A percentile compares a stretch with the other conserved stretches of the same genome.
Conservation (phyloP, 2,797 vertebrate genomes). For the Lepus townsendii region DNA sequence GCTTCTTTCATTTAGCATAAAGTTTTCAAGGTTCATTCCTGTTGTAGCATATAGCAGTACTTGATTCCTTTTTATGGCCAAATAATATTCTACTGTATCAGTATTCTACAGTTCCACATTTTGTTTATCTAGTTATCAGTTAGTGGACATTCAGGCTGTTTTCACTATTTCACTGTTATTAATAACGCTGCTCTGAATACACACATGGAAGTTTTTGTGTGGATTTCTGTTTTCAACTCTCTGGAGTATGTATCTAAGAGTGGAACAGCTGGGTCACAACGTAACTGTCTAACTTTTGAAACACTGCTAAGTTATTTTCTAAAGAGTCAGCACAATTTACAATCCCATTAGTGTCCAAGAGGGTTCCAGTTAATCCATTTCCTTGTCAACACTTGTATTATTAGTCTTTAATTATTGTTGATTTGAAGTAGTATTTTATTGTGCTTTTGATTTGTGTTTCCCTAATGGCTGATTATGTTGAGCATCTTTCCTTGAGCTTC, state of each 20-base stretch:
- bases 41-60: not conserved
- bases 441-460: conserved; percentile 47
- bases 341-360: not conserved
- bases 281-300: conserved; percentile 15
- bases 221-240: not conserved
- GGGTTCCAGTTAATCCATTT: not conserved
- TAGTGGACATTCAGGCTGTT: not conserved
- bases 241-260: not conserved
- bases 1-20: not conserved
- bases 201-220: not conserved
- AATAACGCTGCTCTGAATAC: conserved; percentile 27
- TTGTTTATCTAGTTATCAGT: conserved; percentile 26
- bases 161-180: conserved; percentile 2
- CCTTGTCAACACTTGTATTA: not conserved
- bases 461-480: not conserved
- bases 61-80: conserved; percentile 12
- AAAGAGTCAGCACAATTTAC: not conserved
- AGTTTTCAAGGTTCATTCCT: conserved; percentile 13
- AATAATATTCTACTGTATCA: not conserved
- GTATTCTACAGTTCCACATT: not conserved
- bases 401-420: not conserved
- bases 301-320: conserved; percentile 12
- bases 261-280: not conserved
- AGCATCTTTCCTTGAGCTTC: not conserved
- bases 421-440: not conserved